These are phyloP conservation scores for Microtus obscurus DNA, from an alignment of 2,797 vertebrate species.

Conservation along the genomic window DNA sequence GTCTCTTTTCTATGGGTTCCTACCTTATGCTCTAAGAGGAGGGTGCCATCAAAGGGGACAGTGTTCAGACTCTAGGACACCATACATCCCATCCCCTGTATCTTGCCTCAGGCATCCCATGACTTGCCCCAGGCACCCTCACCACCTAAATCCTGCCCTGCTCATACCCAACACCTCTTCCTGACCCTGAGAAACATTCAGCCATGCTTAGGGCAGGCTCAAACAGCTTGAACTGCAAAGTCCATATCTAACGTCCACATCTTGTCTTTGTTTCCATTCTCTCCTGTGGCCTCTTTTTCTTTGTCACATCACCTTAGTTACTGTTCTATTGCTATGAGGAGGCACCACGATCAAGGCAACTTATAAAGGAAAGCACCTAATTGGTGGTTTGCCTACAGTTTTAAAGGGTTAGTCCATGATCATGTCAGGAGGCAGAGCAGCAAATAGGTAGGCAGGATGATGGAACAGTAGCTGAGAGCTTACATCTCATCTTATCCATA, in stretches of 20 bases:
- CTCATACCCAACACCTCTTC: neutral
- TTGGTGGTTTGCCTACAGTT: neutral
- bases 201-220: neutral
- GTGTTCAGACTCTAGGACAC: neutral
- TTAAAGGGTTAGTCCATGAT: neutral
- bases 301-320: neutral
- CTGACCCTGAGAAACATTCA: neutral
- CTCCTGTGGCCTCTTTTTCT: neutral
- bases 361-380: neutral
- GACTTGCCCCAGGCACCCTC: neutral
- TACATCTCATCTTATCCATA: neutral
- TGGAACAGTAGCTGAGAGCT: neutral
- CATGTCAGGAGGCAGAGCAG: neutral
- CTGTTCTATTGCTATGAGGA: neutral
- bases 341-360: neutral
- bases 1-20: neutral
- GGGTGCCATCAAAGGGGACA: too few species aligned
- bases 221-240: neutral
- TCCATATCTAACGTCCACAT: neutral
- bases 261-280: neutral
- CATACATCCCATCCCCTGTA: too few species aligned
- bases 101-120: neutral
- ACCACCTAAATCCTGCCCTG: neutral
- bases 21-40: neutral
- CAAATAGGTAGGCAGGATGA: neutral